Percentiles rank a stretch among this genome's conserved stretches.
Evolutionary conservation across 2,888 invertebrate species (phyloP).

Genomic region (Octonoba sinensis): DNA sequence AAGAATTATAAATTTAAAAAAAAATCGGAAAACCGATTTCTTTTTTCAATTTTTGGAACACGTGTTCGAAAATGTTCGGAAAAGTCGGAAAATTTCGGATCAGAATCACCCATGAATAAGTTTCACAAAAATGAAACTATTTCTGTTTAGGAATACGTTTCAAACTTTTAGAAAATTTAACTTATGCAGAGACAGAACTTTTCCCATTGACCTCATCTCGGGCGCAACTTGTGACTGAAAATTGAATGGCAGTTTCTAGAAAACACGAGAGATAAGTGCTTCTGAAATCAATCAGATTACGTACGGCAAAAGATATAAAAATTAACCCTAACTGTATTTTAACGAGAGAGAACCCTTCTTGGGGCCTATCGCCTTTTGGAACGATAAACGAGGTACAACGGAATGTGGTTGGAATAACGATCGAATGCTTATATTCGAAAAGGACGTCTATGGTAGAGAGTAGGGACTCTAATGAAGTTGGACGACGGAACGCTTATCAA

Average conservation of each 20-base stretch:
- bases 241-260: too few species aligned
- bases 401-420: neutral
- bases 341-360: slow-evolving; percentile 39
- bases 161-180: neutral
- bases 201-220: neutral
- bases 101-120: too few species aligned
- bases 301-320: slow-evolving; percentile 40
- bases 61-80: too few species aligned
- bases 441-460: slow-evolving; percentile 14
- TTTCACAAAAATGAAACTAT: too few species aligned
- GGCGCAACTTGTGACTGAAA: too few species aligned
- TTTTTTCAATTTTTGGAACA: too few species aligned
- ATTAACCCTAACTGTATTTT: slow-evolving; percentile 64
- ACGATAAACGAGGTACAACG: slow-evolving; percentile 41
- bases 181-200: neutral
- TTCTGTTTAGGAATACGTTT: too few species aligned
- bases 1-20: too few species aligned
- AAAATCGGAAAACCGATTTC: too few species aligned
- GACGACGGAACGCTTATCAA: slow-evolving; percentile 57
- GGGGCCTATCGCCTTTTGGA: slow-evolving; percentile 29
- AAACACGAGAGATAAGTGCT: neutral
- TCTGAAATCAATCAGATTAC: slow-evolving; percentile 51
- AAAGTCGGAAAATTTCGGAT: too few species aligned
- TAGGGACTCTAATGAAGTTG: slow-evolving; percentile 51
- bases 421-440: slow-evolving; percentile 6